phyloP scores from a whole-genome alignment of 2,797 vertebrate genomes.

The Liasis olivaceus region DNA sequence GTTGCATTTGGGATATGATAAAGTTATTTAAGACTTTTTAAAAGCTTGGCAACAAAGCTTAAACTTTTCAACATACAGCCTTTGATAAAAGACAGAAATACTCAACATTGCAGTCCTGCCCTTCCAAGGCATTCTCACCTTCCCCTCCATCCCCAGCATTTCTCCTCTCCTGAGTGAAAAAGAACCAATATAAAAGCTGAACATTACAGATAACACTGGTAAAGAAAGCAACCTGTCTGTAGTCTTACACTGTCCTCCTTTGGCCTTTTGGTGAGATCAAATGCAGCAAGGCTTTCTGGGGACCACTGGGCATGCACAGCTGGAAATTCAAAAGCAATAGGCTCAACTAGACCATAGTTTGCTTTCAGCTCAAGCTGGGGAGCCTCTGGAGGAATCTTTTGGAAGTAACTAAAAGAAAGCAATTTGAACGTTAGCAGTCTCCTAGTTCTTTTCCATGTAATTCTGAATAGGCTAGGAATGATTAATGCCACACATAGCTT shows the following conservation, averaged over 20 bases:
- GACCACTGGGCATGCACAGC: constrained; percentile 83
- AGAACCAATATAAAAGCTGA: neutral
- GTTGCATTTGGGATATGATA: constrained; percentile 27
- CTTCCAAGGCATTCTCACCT: neutral
- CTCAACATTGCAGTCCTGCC: neutral
- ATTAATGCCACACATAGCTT: neutral
- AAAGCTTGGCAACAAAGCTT: neutral
- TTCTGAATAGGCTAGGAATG: neutral
- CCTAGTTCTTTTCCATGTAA: neutral
- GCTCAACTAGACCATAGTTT: constrained; percentile 93
- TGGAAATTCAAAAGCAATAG: constrained; percentile 87
- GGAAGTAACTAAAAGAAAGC: constrained; percentile 86
- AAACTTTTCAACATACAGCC: neutral
- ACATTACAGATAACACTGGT: neutral
- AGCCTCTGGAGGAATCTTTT: constrained; percentile 91
- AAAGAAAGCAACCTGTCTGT: neutral
- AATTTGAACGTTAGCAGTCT: neutral
- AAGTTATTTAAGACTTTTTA: neutral
- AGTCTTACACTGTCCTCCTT: constrained; percentile 88
- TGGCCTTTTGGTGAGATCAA: constrained; percentile 92
- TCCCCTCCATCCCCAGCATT: neutral
- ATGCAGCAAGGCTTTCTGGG: constrained; percentile 85
- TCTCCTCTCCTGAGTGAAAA: neutral
- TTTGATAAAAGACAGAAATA: neutral
- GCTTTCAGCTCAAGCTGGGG: constrained; percentile 95